Conservation (phyloP, 2,888 invertebrate genomes). For the Apodemia mormo region DNA sequence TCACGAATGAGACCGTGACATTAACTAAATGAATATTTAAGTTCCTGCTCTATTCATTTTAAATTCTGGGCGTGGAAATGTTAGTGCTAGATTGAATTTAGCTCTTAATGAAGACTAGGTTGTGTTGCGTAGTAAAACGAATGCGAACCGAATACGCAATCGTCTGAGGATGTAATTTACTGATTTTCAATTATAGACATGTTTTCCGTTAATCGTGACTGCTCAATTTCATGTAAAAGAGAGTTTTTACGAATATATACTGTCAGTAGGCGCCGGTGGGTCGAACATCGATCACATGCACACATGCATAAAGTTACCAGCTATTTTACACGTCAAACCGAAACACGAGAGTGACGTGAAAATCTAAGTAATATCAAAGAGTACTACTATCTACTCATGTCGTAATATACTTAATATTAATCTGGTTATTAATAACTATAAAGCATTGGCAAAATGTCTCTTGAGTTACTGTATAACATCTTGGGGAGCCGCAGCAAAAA, state of each 20-base stretch:
- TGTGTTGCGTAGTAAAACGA: constrained; percentile 12
- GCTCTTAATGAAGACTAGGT: constrained; percentile 17
- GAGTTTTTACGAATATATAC: neutral
- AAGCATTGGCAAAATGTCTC: no score
- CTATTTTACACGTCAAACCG: neutral
- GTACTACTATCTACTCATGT: no score
- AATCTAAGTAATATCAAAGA: no score
- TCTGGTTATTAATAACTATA: no score
- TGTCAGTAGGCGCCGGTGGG: no score
- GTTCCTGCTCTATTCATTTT: constrained; percentile 46
- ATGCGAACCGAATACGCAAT: constrained; percentile 11
- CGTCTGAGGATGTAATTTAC: constrained; percentile 11
- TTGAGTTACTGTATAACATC: no score
- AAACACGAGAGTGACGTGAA: neutral
- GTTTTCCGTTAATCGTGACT: constrained; percentile 5
- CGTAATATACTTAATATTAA: no score
- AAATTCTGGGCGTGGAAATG: constrained; percentile 39
- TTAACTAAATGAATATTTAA: constrained; percentile 47
- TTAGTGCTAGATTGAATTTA: constrained; percentile 12
- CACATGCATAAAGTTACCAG: neutral
- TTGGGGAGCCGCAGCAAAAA: no score
- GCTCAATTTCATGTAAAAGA: neutral
- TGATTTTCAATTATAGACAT: constrained; percentile 18
- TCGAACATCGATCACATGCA: neutral
- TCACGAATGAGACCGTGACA: constrained; percentile 47